phyloP scores from a whole-genome alignment of 2,888 invertebrate species.

The Cordilura impudica region DNA sequence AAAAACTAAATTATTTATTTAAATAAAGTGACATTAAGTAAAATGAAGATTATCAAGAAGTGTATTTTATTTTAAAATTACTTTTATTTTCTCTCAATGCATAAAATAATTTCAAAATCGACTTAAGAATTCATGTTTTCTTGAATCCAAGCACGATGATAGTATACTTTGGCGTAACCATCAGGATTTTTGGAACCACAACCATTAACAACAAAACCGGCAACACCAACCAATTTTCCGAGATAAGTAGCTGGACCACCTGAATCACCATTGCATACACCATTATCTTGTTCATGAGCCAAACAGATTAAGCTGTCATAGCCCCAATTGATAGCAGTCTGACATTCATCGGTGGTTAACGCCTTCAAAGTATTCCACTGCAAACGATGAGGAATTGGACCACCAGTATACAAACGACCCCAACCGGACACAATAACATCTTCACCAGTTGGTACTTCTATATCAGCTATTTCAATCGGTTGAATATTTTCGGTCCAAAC shows the following conservation, averaged over 20 bases:
- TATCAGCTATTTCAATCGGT: conserved; percentile 67
- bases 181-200: conserved; percentile 71
- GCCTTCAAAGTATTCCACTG: conserved; percentile 68
- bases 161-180: conserved; percentile 71
- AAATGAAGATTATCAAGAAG: no score
- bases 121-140: conserved; percentile 18
- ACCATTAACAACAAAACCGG: conserved; percentile 69
- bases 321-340: conserved; percentile 51
- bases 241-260: conserved; percentile 74
- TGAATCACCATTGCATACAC: conserved; percentile 74
- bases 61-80: no score
- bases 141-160: conserved; percentile 58
- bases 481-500: conserved; percentile 65
- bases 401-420: conserved; percentile 67
- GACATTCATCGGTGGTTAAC: conserved; percentile 67
- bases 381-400: conserved; percentile 66
- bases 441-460: conserved; percentile 64
- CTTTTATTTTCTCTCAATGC: no score
- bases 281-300: conserved; percentile 65
- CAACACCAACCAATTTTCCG: conserved; percentile 72
- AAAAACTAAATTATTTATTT: no score
- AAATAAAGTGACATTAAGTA: no score
- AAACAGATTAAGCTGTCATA: conserved; percentile 71
- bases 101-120: no score
- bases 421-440: conserved; percentile 71